These are phyloP conservation scores for Drosophila rellima DNA, from an alignment of 2,888 invertebrate genomes.

Conservation along the genomic window DNA sequence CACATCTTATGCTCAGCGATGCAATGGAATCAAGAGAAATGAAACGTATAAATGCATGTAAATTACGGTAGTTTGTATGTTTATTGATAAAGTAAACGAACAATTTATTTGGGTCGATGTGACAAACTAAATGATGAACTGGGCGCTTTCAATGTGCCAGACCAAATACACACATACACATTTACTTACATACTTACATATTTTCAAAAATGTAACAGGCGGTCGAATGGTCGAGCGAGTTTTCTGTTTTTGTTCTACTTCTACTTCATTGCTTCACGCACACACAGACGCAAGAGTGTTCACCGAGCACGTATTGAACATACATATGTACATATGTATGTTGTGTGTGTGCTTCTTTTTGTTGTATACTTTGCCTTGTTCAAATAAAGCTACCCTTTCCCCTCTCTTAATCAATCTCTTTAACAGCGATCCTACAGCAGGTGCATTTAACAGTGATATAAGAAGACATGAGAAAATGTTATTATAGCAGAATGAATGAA, in stretches of 20 bases:
- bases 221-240: slow-evolving; percentile 47
- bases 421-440: slow-evolving; percentile 30
- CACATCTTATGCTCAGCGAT: slow-evolving; percentile 12
- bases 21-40: slow-evolving; percentile 36
- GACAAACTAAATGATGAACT: slow-evolving; percentile 49
- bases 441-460: slow-evolving; percentile 2
- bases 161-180: slow-evolving; percentile 16
- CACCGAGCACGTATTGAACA: slow-evolving; percentile 16
- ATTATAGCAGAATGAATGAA: background rate
- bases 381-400: slow-evolving; percentile 34
- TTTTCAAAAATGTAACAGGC: slow-evolving; percentile 29
- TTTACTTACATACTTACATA: background rate
- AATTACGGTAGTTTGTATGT: slow-evolving; percentile 39
- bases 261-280: slow-evolving; percentile 53
- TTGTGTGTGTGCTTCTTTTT: slow-evolving; percentile 11
- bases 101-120: slow-evolving; percentile 66
- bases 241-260: slow-evolving; percentile 63
- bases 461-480: background rate
- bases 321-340: slow-evolving; percentile 18
- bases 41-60: slow-evolving; percentile 21
- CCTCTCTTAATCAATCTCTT: background rate
- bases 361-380: slow-evolving; percentile 49
- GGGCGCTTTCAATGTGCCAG: slow-evolving; percentile 33
- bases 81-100: slow-evolving; percentile 66
- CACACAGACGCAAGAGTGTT: slow-evolving; percentile 14